A percentile compares a stretch with the other conserved stretches of the same genome.
These are phyloP conservation scores for Herpetotheres cachinnans DNA, from an alignment of 2,113 vertebrate species.

Conservation along the genomic window DNA sequence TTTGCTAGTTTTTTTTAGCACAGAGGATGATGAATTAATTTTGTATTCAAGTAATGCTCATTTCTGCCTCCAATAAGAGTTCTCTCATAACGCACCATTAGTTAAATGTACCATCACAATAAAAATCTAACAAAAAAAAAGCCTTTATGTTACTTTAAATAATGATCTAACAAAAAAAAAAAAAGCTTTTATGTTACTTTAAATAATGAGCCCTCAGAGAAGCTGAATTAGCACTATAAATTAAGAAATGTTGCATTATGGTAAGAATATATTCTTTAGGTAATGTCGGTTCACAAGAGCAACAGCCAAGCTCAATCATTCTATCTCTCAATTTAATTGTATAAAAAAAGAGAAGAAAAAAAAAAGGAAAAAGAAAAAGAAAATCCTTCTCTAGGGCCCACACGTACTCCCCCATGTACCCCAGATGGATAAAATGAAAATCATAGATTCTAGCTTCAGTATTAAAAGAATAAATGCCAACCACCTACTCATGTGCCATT, in stretches of 20 bases:
- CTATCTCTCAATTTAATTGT: neutral
- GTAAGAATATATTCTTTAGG: neutral
- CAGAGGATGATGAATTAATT: conserved; percentile 36
- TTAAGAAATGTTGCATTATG: neutral
- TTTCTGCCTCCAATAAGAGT: conserved; percentile 9
- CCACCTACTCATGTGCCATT: neutral
- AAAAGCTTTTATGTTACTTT: conserved; percentile 1
- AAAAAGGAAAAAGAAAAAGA: neutral
- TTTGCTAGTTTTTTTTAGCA: conserved; percentile 7
- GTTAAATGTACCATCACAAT: conserved; percentile 35
- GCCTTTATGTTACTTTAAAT: neutral
- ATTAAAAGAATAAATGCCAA: conserved; percentile 10
- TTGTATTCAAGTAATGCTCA: neutral
- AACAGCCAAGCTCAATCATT: neutral
- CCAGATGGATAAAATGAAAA: neutral
- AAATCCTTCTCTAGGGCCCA: neutral
- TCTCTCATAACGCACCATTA: conserved; percentile 33
- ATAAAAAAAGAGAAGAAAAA: neutral
- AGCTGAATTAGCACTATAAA: neutral
- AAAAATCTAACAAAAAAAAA: conserved; percentile 5
- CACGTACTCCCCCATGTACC: neutral
- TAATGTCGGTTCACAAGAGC: neutral
- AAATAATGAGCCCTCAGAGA: conserved; percentile 43
- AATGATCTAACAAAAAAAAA: neutral
- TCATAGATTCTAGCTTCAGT: neutral